These are phyloP conservation scores for Steinernema carpocapsae DNA, from an alignment of 2,888 invertebrate genomes.

Conservation along the genomic window DNA sequence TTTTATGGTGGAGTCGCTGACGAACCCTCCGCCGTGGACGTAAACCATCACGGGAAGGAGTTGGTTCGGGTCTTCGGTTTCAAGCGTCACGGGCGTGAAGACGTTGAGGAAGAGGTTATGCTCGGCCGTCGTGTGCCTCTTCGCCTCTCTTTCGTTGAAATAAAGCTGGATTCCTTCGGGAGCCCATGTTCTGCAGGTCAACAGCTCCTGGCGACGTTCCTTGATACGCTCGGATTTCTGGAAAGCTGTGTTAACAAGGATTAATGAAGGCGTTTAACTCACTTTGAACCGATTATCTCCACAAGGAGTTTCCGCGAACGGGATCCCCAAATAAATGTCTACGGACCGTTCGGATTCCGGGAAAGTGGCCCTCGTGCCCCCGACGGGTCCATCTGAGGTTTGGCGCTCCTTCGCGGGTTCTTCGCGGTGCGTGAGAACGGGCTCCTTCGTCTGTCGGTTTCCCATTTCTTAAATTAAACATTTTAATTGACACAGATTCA, in stretches of 20 bases:
- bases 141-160: background rate
- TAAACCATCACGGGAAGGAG: constrained; percentile 55
- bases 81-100: constrained; percentile 55
- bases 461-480: too few relatives aligned
- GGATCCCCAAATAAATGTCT: constrained; percentile 54
- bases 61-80: background rate
- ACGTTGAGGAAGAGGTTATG: constrained; percentile 60
- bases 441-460: too few relatives aligned
- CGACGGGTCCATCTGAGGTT: constrained; percentile 51
- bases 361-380: constrained; percentile 51
- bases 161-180: background rate
- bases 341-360: constrained; percentile 50
- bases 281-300: constrained; percentile 58
- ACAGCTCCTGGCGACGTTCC: too few relatives aligned
- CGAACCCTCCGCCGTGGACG: constrained; percentile 57
- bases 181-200: too few relatives aligned
- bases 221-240: constrained; percentile 57
- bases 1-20: constrained; percentile 56
- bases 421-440: too few relatives aligned
- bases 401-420: too few relatives aligned
- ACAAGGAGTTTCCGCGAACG: constrained; percentile 59
- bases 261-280: too few relatives aligned
- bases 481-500: too few relatives aligned
- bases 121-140: constrained; percentile 45
- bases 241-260: too few relatives aligned